These are phyloP conservation scores for Drepanosiphum platanoidis DNA, from an alignment of 2,888 invertebrate species.

Conservation along the genomic window DNA sequence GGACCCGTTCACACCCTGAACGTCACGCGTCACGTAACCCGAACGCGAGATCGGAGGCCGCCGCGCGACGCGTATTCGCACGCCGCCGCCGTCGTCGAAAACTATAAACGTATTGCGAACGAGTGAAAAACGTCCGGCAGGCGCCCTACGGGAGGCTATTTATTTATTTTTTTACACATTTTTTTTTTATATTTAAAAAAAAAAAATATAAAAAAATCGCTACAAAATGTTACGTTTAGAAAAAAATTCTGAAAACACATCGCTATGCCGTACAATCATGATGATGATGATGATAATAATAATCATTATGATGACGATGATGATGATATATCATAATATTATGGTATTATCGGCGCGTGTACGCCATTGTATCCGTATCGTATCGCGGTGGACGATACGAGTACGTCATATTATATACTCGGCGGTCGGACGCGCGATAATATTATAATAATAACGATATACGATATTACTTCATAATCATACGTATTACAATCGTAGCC, in stretches of 20 bases:
- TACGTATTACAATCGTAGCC: not conserved
- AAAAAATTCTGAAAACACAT: not conserved
- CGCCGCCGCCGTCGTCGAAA: too few relatives aligned
- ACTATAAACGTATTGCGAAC: too few relatives aligned
- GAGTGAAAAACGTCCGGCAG: too few relatives aligned
- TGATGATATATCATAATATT: not conserved
- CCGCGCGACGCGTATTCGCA: too few relatives aligned
- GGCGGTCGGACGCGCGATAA: not conserved
- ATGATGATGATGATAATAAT: not conserved
- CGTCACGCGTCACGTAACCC: too few relatives aligned
- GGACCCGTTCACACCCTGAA: too few relatives aligned
- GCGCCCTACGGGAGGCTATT: too few relatives aligned
- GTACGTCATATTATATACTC: not conserved
- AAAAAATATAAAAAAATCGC: not conserved
- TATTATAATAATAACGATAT: not conserved
- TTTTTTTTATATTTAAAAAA: too few relatives aligned
- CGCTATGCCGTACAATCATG: not conserved
- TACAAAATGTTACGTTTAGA: constrained; percentile 11
- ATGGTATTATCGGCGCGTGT: not conserved
- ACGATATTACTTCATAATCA: not conserved
- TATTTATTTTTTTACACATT: too few relatives aligned
- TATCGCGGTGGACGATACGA: not conserved
- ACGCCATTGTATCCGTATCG: too few relatives aligned
- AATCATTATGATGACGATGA: not conserved
- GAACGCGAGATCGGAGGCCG: too few relatives aligned